A percentile compares a stretch with the other conserved stretches of the same genome.
Evolutionary conservation across 1,140 invertebrate genomes (phyloP).

Genomic region (Maconellicoccus hirsutus): DNA sequence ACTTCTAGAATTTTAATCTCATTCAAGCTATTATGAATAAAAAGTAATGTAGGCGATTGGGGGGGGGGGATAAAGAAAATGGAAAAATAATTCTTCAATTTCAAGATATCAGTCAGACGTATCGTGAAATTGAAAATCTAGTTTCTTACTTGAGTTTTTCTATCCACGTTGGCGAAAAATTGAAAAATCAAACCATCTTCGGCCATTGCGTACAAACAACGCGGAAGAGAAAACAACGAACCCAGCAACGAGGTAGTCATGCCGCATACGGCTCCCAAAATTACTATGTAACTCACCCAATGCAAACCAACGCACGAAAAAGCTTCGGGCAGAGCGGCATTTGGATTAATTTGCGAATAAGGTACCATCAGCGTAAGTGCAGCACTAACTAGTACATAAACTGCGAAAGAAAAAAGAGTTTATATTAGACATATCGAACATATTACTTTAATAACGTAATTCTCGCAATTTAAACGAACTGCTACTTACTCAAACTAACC

Average conservation of each 20-base stretch:
- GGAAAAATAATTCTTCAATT: not conserved
- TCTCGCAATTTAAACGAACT: not conserved
- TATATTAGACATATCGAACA: too few relatives aligned
- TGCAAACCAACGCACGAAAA: constrained; percentile 56
- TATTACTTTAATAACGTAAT: too few relatives aligned
- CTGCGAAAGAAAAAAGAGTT: too few relatives aligned
- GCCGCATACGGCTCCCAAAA: constrained; percentile 75
- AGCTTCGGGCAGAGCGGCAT: constrained; percentile 72
- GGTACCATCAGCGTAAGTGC: constrained; percentile 76
- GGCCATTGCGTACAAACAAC: constrained; percentile 81
- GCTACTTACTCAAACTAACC: constrained; percentile 29
- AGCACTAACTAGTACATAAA: constrained; percentile 62
- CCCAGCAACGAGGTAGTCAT: constrained; percentile 80
- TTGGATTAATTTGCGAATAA: constrained; percentile 49
- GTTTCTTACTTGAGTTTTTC: constrained; percentile 52
- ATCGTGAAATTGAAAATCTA: not conserved
- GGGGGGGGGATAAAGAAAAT: too few relatives aligned
- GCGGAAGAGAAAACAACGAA: constrained; percentile 68
- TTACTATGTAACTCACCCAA: constrained; percentile 81
- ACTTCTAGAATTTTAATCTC: constrained; percentile 71
- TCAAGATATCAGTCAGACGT: not conserved
- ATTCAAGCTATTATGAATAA: constrained; percentile 72
- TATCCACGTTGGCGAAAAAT: constrained; percentile 59
- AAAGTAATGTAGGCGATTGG: constrained; percentile 51
- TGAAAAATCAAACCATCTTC: constrained; percentile 73